A percentile compares a stretch with the other conserved stretches of the same genome.
Evolutionary conservation across 2,888 invertebrate genomes (phyloP).

Genomic region (Sphinx pinastri): DNA sequence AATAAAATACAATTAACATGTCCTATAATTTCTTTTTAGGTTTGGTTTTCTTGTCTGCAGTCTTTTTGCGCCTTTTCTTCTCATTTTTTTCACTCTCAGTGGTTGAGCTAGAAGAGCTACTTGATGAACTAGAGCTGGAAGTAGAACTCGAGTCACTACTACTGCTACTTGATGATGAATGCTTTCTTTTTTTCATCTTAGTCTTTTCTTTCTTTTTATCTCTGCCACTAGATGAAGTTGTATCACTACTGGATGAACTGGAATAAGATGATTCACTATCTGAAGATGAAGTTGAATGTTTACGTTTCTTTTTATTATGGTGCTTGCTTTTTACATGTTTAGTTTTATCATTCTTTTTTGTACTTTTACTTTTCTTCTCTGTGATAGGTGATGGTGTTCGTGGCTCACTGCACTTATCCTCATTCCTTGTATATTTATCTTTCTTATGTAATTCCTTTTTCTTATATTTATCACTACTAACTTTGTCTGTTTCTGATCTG

Average conservation of each 20-base stretch:
- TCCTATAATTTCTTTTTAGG: slow-evolving; percentile 52
- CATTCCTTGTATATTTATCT: slow-evolving; percentile 29
- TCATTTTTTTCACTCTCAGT: slow-evolving; percentile 62
- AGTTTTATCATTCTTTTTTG: slow-evolving; percentile 30
- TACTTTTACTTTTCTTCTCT: slow-evolving; percentile 36
- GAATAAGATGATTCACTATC: slow-evolving; percentile 65
- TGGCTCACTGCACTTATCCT: slow-evolving; percentile 31
- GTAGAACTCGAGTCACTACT: slow-evolving; percentile 45
- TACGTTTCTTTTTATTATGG: slow-evolving; percentile 56
- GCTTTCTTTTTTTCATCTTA: slow-evolving; percentile 57
- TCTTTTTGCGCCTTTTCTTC: slow-evolving; percentile 55
- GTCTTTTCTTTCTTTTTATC: slow-evolving; percentile 59
- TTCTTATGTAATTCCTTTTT: slow-evolving; percentile 27
- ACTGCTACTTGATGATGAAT: slow-evolving; percentile 67
- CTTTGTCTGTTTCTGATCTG: slow-evolving; percentile 26
- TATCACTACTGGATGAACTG: slow-evolving; percentile 65
- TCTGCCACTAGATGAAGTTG: slow-evolving; percentile 68
- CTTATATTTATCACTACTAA: slow-evolving; percentile 29
- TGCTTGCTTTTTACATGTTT: slow-evolving; percentile 37
- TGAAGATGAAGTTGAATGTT: slow-evolving; percentile 67
- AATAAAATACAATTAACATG: not conserved
- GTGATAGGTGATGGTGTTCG: slow-evolving; percentile 45
- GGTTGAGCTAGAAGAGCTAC: slow-evolving; percentile 63
- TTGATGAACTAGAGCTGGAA: slow-evolving; percentile 56
- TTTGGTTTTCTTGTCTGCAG: slow-evolving; percentile 47